phyloP scores from a whole-genome alignment of 2,888 invertebrate species.

The Tipula confusa region DNA sequence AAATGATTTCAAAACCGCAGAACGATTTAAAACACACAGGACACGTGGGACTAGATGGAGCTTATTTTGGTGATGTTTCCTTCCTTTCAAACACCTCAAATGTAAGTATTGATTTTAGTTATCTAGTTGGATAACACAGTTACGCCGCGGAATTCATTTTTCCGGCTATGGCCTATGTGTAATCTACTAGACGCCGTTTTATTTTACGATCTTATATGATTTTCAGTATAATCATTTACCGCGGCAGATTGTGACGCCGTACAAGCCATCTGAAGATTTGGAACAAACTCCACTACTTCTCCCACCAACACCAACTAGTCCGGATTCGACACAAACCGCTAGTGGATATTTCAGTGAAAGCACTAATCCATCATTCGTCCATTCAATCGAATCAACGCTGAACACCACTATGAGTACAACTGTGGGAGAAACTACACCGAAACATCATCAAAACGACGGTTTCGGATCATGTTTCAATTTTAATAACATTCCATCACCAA shows the following conservation, averaged over 20 bases:
- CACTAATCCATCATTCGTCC: constrained; percentile 49
- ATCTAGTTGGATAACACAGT: constrained; percentile 4
- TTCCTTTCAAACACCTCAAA: constrained; percentile 52
- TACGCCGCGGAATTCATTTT: not conserved
- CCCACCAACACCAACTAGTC: constrained; percentile 52
- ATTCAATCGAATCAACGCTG: constrained; percentile 34
- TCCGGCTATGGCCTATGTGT: not conserved
- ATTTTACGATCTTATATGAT: constrained; percentile 33
- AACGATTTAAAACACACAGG: constrained; percentile 93
- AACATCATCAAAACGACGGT: constrained; percentile 40
- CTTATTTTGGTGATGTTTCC: constrained; percentile 90
- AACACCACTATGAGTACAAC: not conserved
- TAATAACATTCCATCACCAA: constrained; percentile 29
- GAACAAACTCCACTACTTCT: constrained; percentile 64
- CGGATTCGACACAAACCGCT: constrained; percentile 49
- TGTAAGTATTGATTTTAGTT: constrained; percentile 40
- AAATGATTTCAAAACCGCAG: constrained; percentile 96
- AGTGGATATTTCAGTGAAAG: constrained; percentile 49
- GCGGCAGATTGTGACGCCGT: constrained; percentile 82
- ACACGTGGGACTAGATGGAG: constrained; percentile 95
- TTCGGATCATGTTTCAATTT: constrained; percentile 47
- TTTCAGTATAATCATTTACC: constrained; percentile 71
- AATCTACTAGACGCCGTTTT: not conserved
- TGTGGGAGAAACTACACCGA: constrained; percentile 47
- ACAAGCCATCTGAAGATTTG: constrained; percentile 80